These are phyloP conservation scores for Drosophila buzzatii DNA, from an alignment of 2,888 invertebrate genomes.

Conservation along the genomic window DNA sequence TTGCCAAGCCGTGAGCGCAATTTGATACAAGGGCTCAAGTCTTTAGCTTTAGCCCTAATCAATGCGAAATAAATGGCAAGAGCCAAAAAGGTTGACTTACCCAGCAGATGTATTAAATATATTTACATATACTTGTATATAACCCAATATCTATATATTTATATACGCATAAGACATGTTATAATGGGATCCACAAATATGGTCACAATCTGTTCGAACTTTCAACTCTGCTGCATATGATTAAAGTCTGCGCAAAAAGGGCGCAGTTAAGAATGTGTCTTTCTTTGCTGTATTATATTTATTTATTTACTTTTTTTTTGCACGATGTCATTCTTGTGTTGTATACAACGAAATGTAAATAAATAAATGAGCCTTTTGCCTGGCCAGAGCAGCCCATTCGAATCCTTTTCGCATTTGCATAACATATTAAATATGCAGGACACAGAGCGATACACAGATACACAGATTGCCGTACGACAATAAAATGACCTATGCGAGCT, in stretches of 20 bases:
- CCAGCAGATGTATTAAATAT: conserved; percentile 18
- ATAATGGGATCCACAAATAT: conserved; percentile 32
- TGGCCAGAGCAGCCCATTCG: conserved; percentile 36
- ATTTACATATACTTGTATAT: neutral
- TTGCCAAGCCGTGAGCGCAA: conserved; percentile 43
- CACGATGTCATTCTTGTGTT: conserved; percentile 57
- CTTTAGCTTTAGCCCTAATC: conserved; percentile 49
- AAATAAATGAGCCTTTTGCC: conserved; percentile 71
- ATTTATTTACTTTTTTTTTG: neutral
- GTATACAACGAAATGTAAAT: conserved; percentile 52
- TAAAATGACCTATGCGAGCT: conserved; percentile 69
- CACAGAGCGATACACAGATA: conserved; percentile 19
- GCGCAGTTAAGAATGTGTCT: conserved; percentile 27
- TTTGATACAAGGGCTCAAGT: conserved; percentile 43
- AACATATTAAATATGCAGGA: conserved; percentile 77
- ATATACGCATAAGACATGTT: neutral
- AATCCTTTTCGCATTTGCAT: conserved; percentile 68
- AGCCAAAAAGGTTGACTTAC: conserved; percentile 46
- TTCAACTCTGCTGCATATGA: conserved; percentile 34
- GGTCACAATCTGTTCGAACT: conserved; percentile 42
- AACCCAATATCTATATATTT: neutral
- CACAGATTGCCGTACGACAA: conserved; percentile 65
- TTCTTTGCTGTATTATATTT: conserved; percentile 5
- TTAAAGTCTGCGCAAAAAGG: conserved; percentile 16
- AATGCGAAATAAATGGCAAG: conserved; percentile 47